phyloP scores from a whole-genome alignment of 2,888 invertebrate species.

The Patella depressa region DNA sequence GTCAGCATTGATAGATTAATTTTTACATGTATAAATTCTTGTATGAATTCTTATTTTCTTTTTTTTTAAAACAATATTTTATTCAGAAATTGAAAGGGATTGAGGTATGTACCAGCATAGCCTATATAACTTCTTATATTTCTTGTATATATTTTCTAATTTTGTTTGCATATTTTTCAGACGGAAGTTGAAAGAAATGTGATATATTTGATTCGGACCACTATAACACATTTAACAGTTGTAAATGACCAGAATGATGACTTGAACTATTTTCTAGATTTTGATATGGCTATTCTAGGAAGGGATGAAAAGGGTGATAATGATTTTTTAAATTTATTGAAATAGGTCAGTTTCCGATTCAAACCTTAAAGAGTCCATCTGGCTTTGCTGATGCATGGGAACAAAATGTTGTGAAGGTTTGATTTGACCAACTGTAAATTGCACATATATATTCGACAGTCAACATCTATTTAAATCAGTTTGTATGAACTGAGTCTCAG shows the following conservation, averaged over 20 bases:
- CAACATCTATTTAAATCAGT: no score
- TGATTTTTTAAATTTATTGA: not conserved
- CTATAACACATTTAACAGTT: conserved; percentile 75
- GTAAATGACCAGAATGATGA: conserved; percentile 75
- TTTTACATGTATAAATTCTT: not conserved
- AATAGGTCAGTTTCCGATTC: no score
- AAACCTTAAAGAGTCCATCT: no score
- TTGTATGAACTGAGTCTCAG: no score
- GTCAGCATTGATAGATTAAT: conserved; percentile 22
- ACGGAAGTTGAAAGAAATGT: conserved; percentile 19
- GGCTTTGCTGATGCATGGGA: no score
- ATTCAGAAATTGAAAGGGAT: no score
- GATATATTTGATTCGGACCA: conserved; percentile 72
- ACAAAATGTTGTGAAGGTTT: no score
- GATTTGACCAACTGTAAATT: no score
- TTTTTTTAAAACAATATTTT: no score
- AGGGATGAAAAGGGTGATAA: conserved; percentile 72
- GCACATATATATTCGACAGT: no score
- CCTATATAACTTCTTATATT: not conserved
- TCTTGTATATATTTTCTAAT: not conserved
- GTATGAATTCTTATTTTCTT: not conserved
- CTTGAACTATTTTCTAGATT: conserved; percentile 77
- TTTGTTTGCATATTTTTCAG: conserved; percentile 11
- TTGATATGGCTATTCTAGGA: conserved; percentile 76
- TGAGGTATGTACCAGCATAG: no score